These are phyloP conservation scores for Sebastes trivittatus DNA, from an alignment of 2,797 vertebrate species.

Conservation along the genomic window DNA sequence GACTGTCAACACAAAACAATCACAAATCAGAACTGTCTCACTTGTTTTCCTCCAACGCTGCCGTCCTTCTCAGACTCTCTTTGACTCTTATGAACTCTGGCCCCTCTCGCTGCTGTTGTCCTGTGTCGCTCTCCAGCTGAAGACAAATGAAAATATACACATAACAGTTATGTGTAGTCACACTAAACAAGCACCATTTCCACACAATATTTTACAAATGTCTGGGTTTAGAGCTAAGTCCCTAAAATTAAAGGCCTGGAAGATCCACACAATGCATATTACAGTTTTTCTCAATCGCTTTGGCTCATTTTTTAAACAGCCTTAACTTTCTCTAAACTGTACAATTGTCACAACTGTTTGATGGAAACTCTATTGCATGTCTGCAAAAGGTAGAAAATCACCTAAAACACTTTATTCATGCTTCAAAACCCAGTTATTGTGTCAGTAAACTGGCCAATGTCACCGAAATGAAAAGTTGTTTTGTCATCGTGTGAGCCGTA, in stretches of 20 bases:
- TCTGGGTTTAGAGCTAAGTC: neutral
- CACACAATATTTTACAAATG: neutral
- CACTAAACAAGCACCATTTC: neutral
- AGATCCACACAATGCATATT: neutral
- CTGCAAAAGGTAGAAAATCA: too few relatives aligned
- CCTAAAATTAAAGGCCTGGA: neutral
- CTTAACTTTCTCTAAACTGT: too few relatives aligned
- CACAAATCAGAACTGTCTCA: neutral
- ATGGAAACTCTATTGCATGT: too few relatives aligned
- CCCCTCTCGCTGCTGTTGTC: constrained; percentile 69
- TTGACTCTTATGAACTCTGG: constrained; percentile 90
- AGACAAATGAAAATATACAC: neutral
- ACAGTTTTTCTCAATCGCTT: too few relatives aligned
- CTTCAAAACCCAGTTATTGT: too few relatives aligned
- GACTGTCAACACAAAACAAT: neutral
- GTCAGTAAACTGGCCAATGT: too few relatives aligned
- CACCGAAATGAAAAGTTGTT: too few relatives aligned
- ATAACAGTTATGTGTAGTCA: neutral
- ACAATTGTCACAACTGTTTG: too few relatives aligned
- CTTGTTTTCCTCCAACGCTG: constrained; percentile 66
- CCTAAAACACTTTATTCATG: too few relatives aligned
- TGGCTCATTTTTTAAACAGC: too few relatives aligned
- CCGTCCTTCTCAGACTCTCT: constrained; percentile 87
- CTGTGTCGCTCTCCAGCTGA: constrained; percentile 85
- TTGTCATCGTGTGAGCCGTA: too few relatives aligned